Evolutionary conservation across 2,888 invertebrate species (phyloP).

Genomic region (Salpingus planirostris): DNA sequence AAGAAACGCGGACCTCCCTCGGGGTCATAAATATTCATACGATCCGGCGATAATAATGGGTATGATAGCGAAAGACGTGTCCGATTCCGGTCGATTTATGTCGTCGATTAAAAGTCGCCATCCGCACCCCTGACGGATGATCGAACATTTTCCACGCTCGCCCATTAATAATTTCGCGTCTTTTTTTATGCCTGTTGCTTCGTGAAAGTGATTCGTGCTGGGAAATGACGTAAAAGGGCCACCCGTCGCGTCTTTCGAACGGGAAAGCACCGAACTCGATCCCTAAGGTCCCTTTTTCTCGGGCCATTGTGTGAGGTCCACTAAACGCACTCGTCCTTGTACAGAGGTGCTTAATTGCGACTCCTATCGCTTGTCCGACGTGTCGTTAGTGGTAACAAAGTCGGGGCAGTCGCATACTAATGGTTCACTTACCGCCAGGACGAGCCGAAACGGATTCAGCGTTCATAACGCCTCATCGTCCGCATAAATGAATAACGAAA

Average conservation of each 20-base stretch:
- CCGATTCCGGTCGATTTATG: slow-evolving; percentile 13
- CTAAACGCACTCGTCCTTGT: slow-evolving; percentile 14
- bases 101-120: slow-evolving; percentile 12
- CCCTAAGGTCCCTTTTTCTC: slow-evolving; percentile 10
- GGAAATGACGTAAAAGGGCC: slow-evolving; percentile 3
- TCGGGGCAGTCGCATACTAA: slow-evolving; percentile 19
- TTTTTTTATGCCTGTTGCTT: too few relatives aligned
- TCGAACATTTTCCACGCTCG: too few relatives aligned
- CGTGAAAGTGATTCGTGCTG: too few relatives aligned
- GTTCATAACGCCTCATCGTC: background rate
- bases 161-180: too few relatives aligned
- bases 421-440: slow-evolving; percentile 18
- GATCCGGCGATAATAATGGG: slow-evolving; percentile 13
- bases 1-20: slow-evolving; percentile 16
- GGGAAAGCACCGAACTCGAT: too few relatives aligned
- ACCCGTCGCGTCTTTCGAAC: slow-evolving; percentile 7
- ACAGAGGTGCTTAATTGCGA: slow-evolving; percentile 22
- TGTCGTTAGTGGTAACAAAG: slow-evolving; percentile 20
- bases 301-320: slow-evolving; percentile 18
- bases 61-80: slow-evolving; percentile 11
- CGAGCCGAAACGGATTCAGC: slow-evolving; percentile 14
- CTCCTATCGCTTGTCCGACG: slow-evolving; percentile 19
- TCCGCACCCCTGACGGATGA: too few relatives aligned
- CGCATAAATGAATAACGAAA: background rate
- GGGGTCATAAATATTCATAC: slow-evolving; percentile 16